A percentile compares a stretch with the other conserved stretches of the same genome.
Conservation (phyloP, 2,797 vertebrate genomes). For the Pseudocheirus occidentalis region DNA sequence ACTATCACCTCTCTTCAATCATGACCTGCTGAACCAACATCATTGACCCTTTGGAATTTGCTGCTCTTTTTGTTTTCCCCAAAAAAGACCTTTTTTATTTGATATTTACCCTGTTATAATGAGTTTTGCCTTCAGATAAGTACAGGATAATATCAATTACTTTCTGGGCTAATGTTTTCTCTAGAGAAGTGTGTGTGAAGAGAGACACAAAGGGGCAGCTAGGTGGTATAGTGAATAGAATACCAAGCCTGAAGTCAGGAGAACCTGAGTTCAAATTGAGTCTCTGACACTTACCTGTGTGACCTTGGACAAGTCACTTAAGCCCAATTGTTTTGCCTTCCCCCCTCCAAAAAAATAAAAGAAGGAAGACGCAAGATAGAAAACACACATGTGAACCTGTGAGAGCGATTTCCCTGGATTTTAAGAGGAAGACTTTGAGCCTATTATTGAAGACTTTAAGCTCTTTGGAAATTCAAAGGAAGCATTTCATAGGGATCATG, state of each 20-base stretch:
- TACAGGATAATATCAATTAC: neutral
- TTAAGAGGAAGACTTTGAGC: neutral
- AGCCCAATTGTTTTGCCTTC: too few relatives aligned
- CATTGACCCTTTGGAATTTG: neutral
- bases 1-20: neutral
- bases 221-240: too few relatives aligned
- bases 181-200: neutral
- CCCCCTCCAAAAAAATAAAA: too few relatives aligned
- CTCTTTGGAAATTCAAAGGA: neutral
- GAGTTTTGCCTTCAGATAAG: neutral
- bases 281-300: too few relatives aligned
- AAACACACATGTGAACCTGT: neutral
- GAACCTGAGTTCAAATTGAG: too few relatives aligned
- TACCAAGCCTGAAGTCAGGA: too few relatives aligned
- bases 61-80: neutral
- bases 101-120: neutral
- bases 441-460: neutral
- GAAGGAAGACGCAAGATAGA: neutral
- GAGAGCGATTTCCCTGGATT: neutral
- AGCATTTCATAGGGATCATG: neutral
- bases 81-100: neutral
- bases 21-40: neutral
- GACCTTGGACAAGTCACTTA: too few relatives aligned
- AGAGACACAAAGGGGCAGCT: neutral
- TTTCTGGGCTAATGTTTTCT: neutral